Evolutionary conservation across 1,140 invertebrate genomes (phyloP).

Genomic region (Microplitis mediator): DNA sequence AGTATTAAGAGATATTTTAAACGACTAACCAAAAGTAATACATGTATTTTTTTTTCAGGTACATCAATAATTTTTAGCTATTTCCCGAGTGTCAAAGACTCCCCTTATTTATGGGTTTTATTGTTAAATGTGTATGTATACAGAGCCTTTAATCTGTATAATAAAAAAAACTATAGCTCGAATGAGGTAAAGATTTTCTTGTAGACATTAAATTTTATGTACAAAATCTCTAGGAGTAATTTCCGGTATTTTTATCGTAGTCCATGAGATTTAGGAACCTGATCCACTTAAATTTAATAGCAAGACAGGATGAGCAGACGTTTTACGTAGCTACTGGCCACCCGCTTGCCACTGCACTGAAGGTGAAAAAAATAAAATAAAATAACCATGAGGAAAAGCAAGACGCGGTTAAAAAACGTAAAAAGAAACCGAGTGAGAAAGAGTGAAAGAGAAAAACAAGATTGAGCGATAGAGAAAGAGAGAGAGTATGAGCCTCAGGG

Average conservation of each 20-base stretch:
- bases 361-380: conserved; percentile 6
- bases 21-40: no score
- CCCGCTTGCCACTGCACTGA: neutral
- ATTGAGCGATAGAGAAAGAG: neutral
- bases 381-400: neutral
- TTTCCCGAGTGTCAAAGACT: no score
- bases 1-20: no score
- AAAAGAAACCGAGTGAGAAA: neutral
- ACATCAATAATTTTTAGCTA: no score
- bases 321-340: neutral
- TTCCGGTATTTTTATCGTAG: conserved; percentile 57
- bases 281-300: conserved; percentile 61
- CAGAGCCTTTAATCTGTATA: neutral
- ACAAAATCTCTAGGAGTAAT: conserved; percentile 45
- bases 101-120: no score
- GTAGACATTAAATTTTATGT: conserved; percentile 1
- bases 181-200: conserved; percentile 11
- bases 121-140: no score
- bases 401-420: neutral
- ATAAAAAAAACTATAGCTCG: neutral
- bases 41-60: no score
- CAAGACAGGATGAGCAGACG: conserved; percentile 28
- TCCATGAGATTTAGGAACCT: conserved; percentile 53
- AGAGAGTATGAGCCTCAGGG: neutral
- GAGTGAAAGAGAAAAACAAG: neutral